Evolutionary conservation across 1,140 invertebrate species (phyloP).

Genomic region (Ceratitis capitata): DNA sequence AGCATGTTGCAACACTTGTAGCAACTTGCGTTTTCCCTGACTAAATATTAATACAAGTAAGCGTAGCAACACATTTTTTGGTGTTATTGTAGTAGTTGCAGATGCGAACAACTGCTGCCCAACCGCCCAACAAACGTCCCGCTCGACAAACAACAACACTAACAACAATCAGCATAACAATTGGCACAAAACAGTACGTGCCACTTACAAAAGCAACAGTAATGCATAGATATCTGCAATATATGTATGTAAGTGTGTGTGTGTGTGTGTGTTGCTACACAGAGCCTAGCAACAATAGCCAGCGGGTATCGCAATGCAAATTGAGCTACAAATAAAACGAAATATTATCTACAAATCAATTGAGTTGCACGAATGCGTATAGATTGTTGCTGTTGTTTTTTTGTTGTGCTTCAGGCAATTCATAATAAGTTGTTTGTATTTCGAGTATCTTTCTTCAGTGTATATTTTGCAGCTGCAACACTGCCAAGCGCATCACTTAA

Average conservation of each 20-base stretch:
- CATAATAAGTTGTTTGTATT: background rate
- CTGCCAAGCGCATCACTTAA: background rate
- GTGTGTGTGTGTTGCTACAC: no score
- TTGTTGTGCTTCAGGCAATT: background rate
- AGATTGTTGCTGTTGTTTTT: no score
- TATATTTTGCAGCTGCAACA: background rate
- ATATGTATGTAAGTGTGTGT: no score
- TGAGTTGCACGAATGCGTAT: constrained; percentile 30
- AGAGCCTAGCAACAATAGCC: background rate
- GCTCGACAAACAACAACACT: background rate
- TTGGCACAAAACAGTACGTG: background rate
- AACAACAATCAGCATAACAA: background rate
- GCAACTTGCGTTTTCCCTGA: background rate
- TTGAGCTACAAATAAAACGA: constrained; percentile 35
- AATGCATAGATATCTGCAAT: background rate
- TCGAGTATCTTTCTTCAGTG: background rate
- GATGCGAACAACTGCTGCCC: no score
- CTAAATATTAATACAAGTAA: background rate
- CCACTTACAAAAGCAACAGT: background rate
- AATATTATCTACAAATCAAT: constrained; percentile 33
- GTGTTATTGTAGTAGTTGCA: no score
- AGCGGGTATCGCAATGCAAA: constrained; percentile 5
- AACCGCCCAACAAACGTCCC: no score
- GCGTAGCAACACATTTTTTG: no score
- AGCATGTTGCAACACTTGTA: background rate